These are phyloP conservation scores for Chascanopsetta lugubris DNA, from an alignment of 2,113 vertebrate genomes.

Conservation along the genomic window DNA sequence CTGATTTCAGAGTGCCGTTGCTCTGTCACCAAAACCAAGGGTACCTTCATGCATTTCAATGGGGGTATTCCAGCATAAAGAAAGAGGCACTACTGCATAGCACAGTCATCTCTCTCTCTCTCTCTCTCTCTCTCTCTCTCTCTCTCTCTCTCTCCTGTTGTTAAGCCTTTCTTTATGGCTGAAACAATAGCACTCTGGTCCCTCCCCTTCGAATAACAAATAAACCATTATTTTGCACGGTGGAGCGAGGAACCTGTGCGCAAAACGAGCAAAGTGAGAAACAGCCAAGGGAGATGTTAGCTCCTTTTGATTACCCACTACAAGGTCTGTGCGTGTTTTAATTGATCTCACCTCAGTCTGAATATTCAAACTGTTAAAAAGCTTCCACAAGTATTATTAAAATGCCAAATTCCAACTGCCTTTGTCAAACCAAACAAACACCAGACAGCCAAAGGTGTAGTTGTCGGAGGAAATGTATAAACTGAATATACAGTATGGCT, in stretches of 20 bases:
- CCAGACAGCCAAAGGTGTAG: constrained; percentile 22
- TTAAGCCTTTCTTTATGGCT: constrained; percentile 69
- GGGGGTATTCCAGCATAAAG: constrained; percentile 69
- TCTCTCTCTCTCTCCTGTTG: constrained; percentile 70
- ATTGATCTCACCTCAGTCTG: background rate
- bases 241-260: constrained; percentile 33
- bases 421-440: constrained; percentile 29
- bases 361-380: background rate
- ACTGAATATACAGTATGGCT: constrained; percentile 56
- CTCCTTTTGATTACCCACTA: constrained; percentile 7
- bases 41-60: constrained; percentile 79
- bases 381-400: constrained; percentile 18
- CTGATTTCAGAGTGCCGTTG: constrained; percentile 64
- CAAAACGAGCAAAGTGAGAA: constrained; percentile 23
- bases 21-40: constrained; percentile 71
- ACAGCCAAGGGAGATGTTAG: constrained; percentile 10
- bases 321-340: background rate
- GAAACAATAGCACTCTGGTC: constrained; percentile 70
- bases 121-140: constrained; percentile 63
- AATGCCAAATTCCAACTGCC: constrained; percentile 10
- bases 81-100: constrained; percentile 57
- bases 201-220: constrained; percentile 70
- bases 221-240: constrained; percentile 65
- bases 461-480: constrained; percentile 48
- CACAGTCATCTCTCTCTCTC: constrained; percentile 58